phyloP scores from a whole-genome alignment of 2,888 invertebrate species.

The Tetragonula carbonaria region DNA sequence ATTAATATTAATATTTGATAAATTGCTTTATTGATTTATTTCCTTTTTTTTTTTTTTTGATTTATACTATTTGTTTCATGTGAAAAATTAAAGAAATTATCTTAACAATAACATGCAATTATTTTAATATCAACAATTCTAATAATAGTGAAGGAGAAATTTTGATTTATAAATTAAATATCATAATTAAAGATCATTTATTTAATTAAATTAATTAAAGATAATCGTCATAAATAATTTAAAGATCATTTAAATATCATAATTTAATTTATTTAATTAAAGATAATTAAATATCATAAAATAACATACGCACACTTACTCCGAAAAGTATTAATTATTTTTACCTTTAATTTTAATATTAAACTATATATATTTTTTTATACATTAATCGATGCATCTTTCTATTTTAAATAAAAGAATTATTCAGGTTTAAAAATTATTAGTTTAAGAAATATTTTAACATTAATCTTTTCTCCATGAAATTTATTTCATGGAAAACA shows the following conservation, averaged over 20 bases:
- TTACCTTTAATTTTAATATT: too few species aligned
- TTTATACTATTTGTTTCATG: background rate
- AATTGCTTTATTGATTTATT: slow-evolving; percentile 23
- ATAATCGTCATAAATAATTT: too few species aligned
- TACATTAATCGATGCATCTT: too few species aligned
- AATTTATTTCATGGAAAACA: background rate
- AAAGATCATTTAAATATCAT: too few species aligned
- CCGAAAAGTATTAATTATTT: background rate
- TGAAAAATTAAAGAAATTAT: background rate
- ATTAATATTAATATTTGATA: slow-evolving; percentile 9
- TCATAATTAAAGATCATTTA: background rate
- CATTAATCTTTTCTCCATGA: background rate
- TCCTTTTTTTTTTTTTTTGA: background rate
- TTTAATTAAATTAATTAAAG: too few species aligned
- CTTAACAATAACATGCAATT: background rate
- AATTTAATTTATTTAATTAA: too few species aligned
- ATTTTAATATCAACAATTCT: background rate
- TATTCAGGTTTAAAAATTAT: background rate
- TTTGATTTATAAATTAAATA: background rate
- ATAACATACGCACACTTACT: background rate
- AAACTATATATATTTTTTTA: too few species aligned
- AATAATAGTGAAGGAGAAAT: background rate
- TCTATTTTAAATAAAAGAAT: too few species aligned
- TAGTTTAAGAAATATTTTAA: background rate
- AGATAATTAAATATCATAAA: background rate